Evolutionary conservation across 2,888 invertebrate species (phyloP).

Genomic region (Tubiluchus corallicola): DNA sequence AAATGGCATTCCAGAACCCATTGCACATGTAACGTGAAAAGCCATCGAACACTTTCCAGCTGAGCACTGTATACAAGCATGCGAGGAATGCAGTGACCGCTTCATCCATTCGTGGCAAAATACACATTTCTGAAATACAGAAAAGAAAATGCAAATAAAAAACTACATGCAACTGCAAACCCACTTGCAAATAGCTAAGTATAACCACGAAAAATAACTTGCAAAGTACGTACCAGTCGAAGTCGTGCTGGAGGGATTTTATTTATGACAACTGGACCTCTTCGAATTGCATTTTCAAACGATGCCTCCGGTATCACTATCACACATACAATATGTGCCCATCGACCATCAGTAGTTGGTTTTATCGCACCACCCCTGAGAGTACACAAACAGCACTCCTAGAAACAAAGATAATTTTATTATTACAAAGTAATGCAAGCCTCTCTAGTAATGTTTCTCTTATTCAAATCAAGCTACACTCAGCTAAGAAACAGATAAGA

Average conservation of each 20-base stretch:
- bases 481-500: constrained; percentile 8
- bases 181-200: no score
- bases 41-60: constrained; percentile 30
- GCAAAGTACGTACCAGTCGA: constrained; percentile 23
- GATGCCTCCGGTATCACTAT: constrained; percentile 26
- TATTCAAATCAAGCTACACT: constrained; percentile 15
- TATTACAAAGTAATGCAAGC: no score
- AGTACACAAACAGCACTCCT: constrained; percentile 38
- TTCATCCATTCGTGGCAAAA: constrained; percentile 19
- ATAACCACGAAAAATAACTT: no score
- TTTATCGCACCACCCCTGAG: constrained; percentile 34
- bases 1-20: constrained; percentile 35
- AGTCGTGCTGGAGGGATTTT: constrained; percentile 17
- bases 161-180: not conserved
- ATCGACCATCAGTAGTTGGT: constrained; percentile 25
- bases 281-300: constrained; percentile 23
- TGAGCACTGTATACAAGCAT: constrained; percentile 35
- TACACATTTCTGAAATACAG: constrained; percentile 22
- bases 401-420: no score
- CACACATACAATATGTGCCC: constrained; percentile 32
- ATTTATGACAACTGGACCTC: constrained; percentile 25
- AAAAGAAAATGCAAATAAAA: constrained; percentile 5
- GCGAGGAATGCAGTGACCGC: constrained; percentile 17
- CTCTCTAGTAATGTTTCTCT: no score
- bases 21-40: constrained; percentile 42